Base-by-base conservation (phyloP, 2,113 vertebrate genomes). In the Ailuropoda melanoleuca region DNA sequence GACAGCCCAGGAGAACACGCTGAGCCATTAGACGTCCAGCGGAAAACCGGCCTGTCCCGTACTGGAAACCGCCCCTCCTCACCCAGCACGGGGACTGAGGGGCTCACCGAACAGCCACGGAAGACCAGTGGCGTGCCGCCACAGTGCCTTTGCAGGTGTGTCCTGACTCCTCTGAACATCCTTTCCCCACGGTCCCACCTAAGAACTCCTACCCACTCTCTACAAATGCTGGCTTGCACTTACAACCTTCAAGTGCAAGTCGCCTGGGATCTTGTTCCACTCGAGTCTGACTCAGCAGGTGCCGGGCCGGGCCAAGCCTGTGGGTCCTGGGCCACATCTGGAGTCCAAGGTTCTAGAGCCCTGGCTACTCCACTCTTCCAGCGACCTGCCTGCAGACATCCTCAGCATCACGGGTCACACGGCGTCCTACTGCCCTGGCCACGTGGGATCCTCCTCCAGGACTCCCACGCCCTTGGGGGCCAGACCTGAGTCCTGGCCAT, bases 391-490 rank as follows among this genome's bases (percentile, higher is more conserved):
- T 7, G 24, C 62, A 50, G 15, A 23, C 9, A 1, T 6, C 39
- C 24, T 8, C 18, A 1, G 8, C 37, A 4, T 55, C 23, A 6
- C 21, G 6, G 55, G 21, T 14, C 48, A 50, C 4, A 17, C 19
- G 0, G 6, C 15, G 2, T 34, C 56, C 8, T 24, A 0, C 0
- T 10, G 3, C 26, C 8, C 4, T 3, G 8, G 84, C 48, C 39
- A 8, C 2, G 3, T 4, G 0, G 7, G 66, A 17, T 46, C 21
- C 26, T 19, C 29, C 50, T 21, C 34, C 53, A 19, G 72, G 72
- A n/a, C 21, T 8, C 10, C 62, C 14, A 2, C 0, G 0, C n/a
- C 18, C 82, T 34, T 14, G 39, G 58, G 90, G n/a, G 48, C 39
- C 39, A 1, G n/a, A 58, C 8, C 21, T 0, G 19, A 1, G 23